Evolutionary conservation across 2,888 invertebrate species (phyloP).

Genomic region (Cylloceria caligata): DNA sequence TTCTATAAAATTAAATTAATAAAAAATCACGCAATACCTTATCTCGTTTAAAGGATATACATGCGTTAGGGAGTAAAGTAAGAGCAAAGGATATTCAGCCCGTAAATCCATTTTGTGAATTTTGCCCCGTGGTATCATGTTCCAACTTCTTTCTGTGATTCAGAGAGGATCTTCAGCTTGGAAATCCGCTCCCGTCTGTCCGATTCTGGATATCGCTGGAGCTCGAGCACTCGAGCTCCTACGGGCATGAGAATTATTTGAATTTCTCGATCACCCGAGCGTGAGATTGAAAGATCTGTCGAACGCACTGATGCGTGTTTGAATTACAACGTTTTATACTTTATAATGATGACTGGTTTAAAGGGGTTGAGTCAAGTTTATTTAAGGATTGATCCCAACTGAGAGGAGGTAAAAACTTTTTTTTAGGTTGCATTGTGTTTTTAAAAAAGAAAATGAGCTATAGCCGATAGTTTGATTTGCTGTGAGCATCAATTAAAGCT

Average conservation of each 20-base stretch:
- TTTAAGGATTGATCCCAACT: no score
- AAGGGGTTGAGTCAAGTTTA: not conserved
- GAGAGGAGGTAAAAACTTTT: no score
- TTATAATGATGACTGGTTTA: conserved; percentile 17
- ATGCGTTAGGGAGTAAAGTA: conserved; percentile 20
- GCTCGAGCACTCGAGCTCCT: conserved; percentile 43
- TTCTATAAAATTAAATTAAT: no score
- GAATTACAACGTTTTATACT: conserved; percentile 54
- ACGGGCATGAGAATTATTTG: conserved; percentile 59
- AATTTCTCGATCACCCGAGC: conserved; percentile 62
- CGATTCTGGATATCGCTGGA: conserved; percentile 41
- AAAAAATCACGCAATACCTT: no score
- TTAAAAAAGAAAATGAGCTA: no score
- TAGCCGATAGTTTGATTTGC: no score
- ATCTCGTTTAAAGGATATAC: conserved; percentile 27
- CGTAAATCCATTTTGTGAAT: conserved; percentile 61
- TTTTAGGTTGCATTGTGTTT: no score
- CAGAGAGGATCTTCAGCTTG: conserved; percentile 39
- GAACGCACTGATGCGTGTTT: conserved; percentile 41
- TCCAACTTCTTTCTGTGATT: conserved; percentile 46
- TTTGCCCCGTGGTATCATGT: conserved; percentile 52
- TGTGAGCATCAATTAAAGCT: no score
- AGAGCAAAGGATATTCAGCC: conserved; percentile 44
- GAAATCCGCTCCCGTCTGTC: conserved; percentile 34
- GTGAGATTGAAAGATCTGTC: conserved; percentile 65